Evolutionary conservation across 2,113 vertebrate genomes (phyloP), one percentile per base, ranked within the genome.

Genomic region (Antennarius striatus): DNA sequence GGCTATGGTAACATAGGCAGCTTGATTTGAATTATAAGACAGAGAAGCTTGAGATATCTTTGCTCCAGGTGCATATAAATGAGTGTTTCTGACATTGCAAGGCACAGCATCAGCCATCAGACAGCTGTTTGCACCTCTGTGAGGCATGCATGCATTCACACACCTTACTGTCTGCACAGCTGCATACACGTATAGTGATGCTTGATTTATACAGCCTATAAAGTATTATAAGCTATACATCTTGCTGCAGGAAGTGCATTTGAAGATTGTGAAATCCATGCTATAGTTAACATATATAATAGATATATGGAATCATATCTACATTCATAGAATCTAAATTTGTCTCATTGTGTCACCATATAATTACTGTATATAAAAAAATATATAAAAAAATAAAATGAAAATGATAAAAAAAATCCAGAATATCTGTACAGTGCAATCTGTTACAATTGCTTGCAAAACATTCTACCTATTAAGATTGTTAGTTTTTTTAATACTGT

Each of bases 21-120:
- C 87, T 87, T 89, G 89, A 91, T 92, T 92, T 88, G 90, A 92
- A 90, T 92, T 90, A 85, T 88, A 91, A 88, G 87, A 91, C 83
- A 83, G 83, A 91, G 92, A 87, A 48, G 78, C 84, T 88, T 87
- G 84, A 90, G 91, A 91, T 92, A 88, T 92, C 81, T 90, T 89
- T 79, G 92, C 93, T 93, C 75, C 84, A 91, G 92, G 92, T 93
- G 89, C 86, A 89, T 90, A 92, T 86, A 91, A 92, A 91, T 92
- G 90, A 92, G 82, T 85, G 73, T 82, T 90, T 86, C 75, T 91
- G 90, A 92, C 90, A 92, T 87, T 80, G 88, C 60, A 75, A 87
- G 79, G 80, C 85, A 68, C 69, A 61, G 77, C 88, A 71, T 88
- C 87, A 86, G 81, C 84, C 82, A 86, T 81, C 84, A 91, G 90